These are phyloP conservation scores for Xiphophorus birchmanni DNA, from an alignment of 2,797 vertebrate species.

Conservation along the genomic window DNA sequence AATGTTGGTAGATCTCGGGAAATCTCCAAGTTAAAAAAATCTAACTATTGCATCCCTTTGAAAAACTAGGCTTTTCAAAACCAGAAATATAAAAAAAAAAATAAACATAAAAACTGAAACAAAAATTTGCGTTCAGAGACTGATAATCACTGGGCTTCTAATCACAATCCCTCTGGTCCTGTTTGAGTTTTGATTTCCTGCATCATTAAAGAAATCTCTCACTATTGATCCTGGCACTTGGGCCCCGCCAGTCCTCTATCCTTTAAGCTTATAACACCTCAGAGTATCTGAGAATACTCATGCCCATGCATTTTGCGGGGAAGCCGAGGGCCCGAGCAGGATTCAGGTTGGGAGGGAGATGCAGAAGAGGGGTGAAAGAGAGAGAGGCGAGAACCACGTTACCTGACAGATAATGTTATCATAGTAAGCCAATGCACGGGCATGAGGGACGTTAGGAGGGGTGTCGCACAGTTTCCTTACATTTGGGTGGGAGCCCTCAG, in stretches of 20 bases:
- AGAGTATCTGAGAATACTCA: constrained; percentile 51
- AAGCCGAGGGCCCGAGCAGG: constrained; percentile 53
- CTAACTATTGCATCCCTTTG: not conserved
- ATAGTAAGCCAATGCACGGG: constrained; percentile 91
- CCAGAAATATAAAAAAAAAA: not conserved
- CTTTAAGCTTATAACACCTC: constrained; percentile 49
- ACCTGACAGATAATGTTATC: constrained; percentile 95
- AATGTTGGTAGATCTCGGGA: not conserved
- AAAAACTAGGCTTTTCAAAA: not conserved
- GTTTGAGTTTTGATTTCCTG: not conserved
- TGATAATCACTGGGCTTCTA: not conserved
- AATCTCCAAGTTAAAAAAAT: not conserved
- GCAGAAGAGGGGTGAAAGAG: constrained; percentile 73
- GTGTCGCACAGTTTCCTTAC: constrained; percentile 92
- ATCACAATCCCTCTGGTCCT: not conserved
- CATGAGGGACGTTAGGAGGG: constrained; percentile 88
- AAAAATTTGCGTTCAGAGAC: not conserved
- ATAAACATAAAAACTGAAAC: not conserved
- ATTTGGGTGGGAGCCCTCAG: constrained; percentile 98
- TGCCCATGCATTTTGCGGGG: constrained; percentile 76
- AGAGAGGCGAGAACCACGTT: constrained; percentile 87
- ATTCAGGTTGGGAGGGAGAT: constrained; percentile 46
- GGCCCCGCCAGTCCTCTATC: constrained; percentile 26
- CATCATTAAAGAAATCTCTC: not conserved
- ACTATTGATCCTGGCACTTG: not conserved